These are phyloP conservation scores for Ruditapes philippinarum DNA, from an alignment of 1,140 invertebrate genomes.

Conservation along the genomic window DNA sequence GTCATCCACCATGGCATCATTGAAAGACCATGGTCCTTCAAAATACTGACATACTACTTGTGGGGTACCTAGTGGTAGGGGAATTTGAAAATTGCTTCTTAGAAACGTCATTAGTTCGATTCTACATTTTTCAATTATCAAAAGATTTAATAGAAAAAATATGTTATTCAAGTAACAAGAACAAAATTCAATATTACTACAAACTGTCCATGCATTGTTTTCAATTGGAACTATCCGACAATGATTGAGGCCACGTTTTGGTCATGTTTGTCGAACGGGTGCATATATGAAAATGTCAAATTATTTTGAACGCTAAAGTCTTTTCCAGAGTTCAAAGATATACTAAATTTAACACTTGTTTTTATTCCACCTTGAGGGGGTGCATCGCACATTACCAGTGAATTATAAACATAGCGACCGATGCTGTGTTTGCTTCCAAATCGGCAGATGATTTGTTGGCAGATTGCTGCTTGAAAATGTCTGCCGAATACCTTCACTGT, in stretches of 20 bases:
- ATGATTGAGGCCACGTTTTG: background rate
- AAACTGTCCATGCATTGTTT: too few species aligned
- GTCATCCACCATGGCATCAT: too few species aligned
- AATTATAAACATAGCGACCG: slow-evolving; percentile 63
- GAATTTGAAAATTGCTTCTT: too few species aligned
- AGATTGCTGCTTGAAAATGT: slow-evolving; percentile 68
- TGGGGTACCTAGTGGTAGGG: too few species aligned
- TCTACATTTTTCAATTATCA: too few species aligned
- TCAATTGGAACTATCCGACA: too few species aligned
- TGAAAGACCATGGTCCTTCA: too few species aligned
- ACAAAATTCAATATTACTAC: too few species aligned
- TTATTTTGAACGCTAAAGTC: background rate
- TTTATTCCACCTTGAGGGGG: background rate
- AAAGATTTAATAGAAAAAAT: too few species aligned
- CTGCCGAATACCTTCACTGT: slow-evolving; percentile 70
- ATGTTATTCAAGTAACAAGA: too few species aligned
- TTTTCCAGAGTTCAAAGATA: slow-evolving; percentile 10
- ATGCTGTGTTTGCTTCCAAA: slow-evolving; percentile 54
- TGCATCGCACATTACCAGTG: slow-evolving; percentile 38
- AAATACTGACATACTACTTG: too few species aligned
- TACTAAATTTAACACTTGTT: background rate
- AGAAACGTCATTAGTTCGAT: too few species aligned
- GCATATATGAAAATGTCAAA: slow-evolving; percentile 22
- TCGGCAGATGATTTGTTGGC: slow-evolving; percentile 63
- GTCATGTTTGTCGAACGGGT: background rate